These are phyloP conservation scores for Nemotelus nigrinus DNA, from an alignment of 2,888 invertebrate genomes.

Conservation along the genomic window DNA sequence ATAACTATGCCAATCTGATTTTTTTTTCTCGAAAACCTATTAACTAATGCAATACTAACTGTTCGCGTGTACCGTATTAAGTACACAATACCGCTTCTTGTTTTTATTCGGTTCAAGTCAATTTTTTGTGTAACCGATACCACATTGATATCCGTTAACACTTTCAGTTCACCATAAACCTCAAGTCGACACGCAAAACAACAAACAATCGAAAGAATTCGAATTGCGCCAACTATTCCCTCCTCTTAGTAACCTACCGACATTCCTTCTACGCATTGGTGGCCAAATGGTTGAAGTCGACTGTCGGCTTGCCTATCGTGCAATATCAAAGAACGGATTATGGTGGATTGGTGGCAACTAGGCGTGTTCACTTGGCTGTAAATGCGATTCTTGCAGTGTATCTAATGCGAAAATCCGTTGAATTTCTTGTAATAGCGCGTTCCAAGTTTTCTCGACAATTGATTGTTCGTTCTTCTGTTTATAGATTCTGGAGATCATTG, in stretches of 20 bases:
- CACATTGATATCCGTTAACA: constrained; percentile 18
- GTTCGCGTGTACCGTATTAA: constrained; percentile 8
- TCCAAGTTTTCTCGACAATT: not conserved
- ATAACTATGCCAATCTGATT: no score
- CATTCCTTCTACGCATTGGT: constrained; percentile 17
- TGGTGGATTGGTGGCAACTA: constrained; percentile 9
- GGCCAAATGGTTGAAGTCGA: not conserved
- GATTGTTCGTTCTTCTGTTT: not conserved
- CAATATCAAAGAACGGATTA: no score
- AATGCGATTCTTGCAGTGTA: constrained; percentile 5
- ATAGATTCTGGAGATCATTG: constrained; percentile 6
- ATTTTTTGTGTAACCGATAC: constrained; percentile 16
- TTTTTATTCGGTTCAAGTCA: constrained; percentile 16
- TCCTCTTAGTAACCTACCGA: not conserved
- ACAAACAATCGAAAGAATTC: not conserved
- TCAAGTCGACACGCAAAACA: no score
- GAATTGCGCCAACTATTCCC: not conserved
- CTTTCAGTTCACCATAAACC: not conserved
- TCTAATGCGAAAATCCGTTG: not conserved
- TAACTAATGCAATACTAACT: not conserved
- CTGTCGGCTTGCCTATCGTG: no score
- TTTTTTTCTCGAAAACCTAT: no score
- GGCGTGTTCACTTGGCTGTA: not conserved
- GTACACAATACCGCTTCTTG: constrained; percentile 21
- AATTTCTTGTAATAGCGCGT: not conserved